phyloP scores from a whole-genome alignment of 2,113 vertebrate genomes.

The Notothenia coriiceps region DNA sequence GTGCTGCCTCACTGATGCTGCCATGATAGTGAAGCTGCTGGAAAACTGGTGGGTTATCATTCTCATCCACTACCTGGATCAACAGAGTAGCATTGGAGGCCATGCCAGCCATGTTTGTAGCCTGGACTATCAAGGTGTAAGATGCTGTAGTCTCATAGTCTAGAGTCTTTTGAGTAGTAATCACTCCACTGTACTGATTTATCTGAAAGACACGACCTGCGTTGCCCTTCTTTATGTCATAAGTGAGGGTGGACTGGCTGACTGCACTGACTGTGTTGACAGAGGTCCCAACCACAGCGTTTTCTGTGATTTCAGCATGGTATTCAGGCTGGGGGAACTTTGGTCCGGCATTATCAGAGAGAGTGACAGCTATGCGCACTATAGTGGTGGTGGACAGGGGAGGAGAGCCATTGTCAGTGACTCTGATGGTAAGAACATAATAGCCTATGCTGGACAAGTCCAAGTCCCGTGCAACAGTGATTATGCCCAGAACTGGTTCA shows the following conservation, averaged over 20 bases:
- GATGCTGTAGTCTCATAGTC: constrained; percentile 89
- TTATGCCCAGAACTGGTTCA: constrained; percentile 93
- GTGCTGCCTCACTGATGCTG: constrained; percentile 93
- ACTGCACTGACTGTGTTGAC: constrained; percentile 91
- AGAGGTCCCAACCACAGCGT: constrained; percentile 90
- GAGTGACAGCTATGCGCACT: constrained; percentile 91
- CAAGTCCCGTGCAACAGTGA: constrained; percentile 91
- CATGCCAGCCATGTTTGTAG: constrained; percentile 97
- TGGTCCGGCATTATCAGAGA: constrained; percentile 94
- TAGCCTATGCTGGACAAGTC: constrained; percentile 91
- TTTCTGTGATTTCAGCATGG: constrained; percentile 93
- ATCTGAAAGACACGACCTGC: constrained; percentile 87
- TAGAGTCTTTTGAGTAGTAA: constrained; percentile 89
- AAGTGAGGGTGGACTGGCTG: constrained; percentile 93
- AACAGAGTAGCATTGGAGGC: constrained; percentile 90
- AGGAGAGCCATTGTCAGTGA: constrained; percentile 90
- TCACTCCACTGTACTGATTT: constrained; percentile 96
- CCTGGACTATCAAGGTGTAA: constrained; percentile 90
- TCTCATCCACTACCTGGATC: constrained; percentile 93
- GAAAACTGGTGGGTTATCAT: constrained; percentile 94
- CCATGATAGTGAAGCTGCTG: constrained; percentile 90
- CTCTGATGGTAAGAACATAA: constrained; percentile 94
- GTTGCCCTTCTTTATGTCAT: constrained; percentile 93
- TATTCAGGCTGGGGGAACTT: constrained; percentile 94
- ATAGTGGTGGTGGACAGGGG: constrained; percentile 91